These are phyloP conservation scores for Patagioenas fasciata DNA, from an alignment of 2,113 vertebrate genomes.

Conservation along the genomic window DNA sequence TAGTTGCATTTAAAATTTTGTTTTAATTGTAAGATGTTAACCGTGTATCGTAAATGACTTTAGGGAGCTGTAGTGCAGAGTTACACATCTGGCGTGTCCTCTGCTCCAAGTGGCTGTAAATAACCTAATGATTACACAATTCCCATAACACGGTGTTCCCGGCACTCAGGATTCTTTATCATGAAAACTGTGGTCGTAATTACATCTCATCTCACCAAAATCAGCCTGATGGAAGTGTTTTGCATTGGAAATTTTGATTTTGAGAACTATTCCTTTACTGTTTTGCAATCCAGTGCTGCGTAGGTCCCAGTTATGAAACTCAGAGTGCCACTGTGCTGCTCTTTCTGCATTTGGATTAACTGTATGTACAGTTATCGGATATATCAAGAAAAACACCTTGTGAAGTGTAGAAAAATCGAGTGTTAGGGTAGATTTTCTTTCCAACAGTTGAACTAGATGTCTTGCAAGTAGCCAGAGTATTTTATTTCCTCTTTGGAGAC, in stretches of 20 bases:
- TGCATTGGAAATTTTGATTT: neutral
- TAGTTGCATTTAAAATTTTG: neutral
- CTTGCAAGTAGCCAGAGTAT: neutral
- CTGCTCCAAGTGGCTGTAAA: neutral
- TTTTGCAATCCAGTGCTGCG: neutral
- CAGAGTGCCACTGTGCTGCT: neutral
- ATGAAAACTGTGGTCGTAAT: neutral
- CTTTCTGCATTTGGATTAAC: neutral
- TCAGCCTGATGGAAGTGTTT: neutral
- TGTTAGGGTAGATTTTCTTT: neutral
- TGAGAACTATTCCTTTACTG: neutral
- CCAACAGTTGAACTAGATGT: neutral
- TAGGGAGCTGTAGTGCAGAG: neutral
- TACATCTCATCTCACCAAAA: neutral
- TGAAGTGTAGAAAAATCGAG: neutral
- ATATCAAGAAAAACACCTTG: neutral
- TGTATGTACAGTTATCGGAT: neutral
- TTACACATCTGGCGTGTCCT: neutral
- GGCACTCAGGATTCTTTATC: neutral
- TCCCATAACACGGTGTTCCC: neutral
- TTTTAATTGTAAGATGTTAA: neutral
- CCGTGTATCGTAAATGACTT: neutral
- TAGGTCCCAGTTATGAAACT: neutral
- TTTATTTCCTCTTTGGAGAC: neutral
- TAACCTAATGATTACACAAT: neutral